Evolutionary conservation across 1,140 invertebrate genomes (phyloP), one percentile per base, ranked within the genome.

Genomic region (Pseudomyrmex gracilis): DNA sequence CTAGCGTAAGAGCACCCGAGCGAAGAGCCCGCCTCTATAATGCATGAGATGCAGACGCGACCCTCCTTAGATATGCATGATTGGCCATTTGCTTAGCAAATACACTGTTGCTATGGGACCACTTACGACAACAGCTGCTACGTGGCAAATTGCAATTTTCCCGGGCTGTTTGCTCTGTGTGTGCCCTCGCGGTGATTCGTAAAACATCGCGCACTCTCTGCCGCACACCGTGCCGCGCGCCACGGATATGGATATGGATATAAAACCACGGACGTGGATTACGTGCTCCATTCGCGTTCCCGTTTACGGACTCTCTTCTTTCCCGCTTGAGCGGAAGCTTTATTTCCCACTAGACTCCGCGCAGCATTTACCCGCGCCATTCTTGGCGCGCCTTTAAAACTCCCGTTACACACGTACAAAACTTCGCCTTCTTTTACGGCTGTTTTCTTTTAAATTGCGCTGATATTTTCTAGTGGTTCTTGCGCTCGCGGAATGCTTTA

Each of bases 41-140:
- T 92, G 87, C 88, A 92, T 89, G 85, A 89, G 86, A 92, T 86
- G 87, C 90, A 90, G 90, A 91, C 86, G 85, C 85, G 85, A 91
- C 87, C 88, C 87, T 90, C 76, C 82, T 92, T 90, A 83, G 83
- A 83, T 92, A 92, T 92, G 89, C 90, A 92, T 90, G 89, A 93
- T 93, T 93, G 92, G 90, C 89, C 90, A 93, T 93, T 93, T 92
- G 91, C 91, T 92, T 90, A 90, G 88, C 90, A 93, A 92, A 92
- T 89, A 87, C 83, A 78, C 68, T 74, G 67, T 61, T 71, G 73
- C 77, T 73, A 60, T 57, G 83, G 55, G 73, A 66, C 63, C 68
- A 83, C 74, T 87, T 85, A 83, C 53, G 70, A 17, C 49, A 57
- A 70, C 67, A 77, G 78, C 66, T 85, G 64, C 64, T 85, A 73